These are phyloP conservation scores for Cephus nigrinus DNA, from an alignment of 2,888 invertebrate genomes.

Conservation along the genomic window DNA sequence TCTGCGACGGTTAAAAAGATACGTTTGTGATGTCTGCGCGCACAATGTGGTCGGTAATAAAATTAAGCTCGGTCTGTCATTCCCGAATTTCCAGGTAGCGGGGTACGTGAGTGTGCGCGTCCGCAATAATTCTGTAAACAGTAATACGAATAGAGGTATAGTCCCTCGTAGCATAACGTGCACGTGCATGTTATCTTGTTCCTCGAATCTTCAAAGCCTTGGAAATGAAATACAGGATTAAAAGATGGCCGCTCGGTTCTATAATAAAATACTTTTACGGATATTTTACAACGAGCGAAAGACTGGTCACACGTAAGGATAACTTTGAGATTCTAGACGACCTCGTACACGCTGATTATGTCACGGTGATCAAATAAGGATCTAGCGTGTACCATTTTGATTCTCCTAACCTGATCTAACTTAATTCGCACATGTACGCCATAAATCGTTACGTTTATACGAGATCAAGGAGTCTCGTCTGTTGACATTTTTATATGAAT, in stretches of 20 bases:
- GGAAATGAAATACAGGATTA: not conserved
- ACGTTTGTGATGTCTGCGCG: not conserved
- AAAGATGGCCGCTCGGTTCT: not conserved
- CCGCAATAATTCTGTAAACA: not conserved
- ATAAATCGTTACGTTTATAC: not conserved
- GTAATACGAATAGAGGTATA: not conserved
- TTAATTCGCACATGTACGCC: not conserved
- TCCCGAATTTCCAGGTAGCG: not conserved
- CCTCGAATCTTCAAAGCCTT: not conserved
- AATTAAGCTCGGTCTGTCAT: not conserved
- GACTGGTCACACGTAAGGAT: not conserved
- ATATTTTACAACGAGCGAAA: not conserved
- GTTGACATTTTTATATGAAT: not conserved
- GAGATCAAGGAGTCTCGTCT: not conserved
- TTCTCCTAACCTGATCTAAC: not conserved
- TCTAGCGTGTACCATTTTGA: not conserved
- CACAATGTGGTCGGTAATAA: not conserved
- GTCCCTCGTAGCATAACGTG: not conserved
- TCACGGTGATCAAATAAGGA: slow-evolving; percentile 2
- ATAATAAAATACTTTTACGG: not conserved
- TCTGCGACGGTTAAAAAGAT: not conserved
- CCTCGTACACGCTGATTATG: slow-evolving; percentile 14
- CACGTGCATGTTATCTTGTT: not conserved
- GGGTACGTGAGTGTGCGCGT: not conserved
- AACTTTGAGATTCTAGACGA: slow-evolving; percentile 9